A percentile compares a stretch with the other conserved stretches of the same genome.
These are phyloP conservation scores for Todiramphus chloris DNA, from an alignment of 2,113 vertebrate genomes.

Conservation along the genomic window DNA sequence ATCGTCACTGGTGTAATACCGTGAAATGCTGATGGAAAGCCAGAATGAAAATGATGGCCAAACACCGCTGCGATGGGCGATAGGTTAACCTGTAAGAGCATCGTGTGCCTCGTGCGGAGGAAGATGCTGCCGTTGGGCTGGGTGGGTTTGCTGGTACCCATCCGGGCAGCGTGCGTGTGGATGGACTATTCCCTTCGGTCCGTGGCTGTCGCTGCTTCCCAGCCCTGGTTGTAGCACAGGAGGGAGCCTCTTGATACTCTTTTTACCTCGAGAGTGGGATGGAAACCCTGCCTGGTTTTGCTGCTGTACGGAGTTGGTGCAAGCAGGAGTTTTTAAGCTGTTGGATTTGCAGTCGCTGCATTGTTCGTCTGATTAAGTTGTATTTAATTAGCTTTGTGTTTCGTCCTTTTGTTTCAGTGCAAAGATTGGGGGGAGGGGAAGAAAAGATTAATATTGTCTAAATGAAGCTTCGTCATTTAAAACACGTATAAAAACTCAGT, in stretches of 20 bases:
- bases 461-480: constrained; percentile 74
- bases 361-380: constrained; percentile 72
- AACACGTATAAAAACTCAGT: constrained; percentile 74
- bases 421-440: background rate
- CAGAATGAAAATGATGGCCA: background rate
- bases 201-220: background rate
- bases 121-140: background rate
- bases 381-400: constrained; percentile 72
- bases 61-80: background rate
- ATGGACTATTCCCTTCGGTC: background rate
- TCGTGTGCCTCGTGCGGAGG: background rate
- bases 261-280: background rate
- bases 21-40: constrained; percentile 45
- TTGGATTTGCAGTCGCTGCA: constrained; percentile 34
- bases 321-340: constrained; percentile 12
- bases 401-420: constrained; percentile 65
- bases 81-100: background rate
- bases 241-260: background rate
- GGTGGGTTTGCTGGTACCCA: background rate
- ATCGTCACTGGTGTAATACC: background rate
- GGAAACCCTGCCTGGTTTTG: background rate
- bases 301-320: background rate
- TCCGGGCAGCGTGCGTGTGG: background rate
- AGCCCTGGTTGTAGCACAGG: background rate
- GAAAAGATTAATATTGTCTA: constrained; percentile 36